phyloP scores from a whole-genome alignment of 2,888 invertebrate genomes.

The Acrobeloides nanus region DNA sequence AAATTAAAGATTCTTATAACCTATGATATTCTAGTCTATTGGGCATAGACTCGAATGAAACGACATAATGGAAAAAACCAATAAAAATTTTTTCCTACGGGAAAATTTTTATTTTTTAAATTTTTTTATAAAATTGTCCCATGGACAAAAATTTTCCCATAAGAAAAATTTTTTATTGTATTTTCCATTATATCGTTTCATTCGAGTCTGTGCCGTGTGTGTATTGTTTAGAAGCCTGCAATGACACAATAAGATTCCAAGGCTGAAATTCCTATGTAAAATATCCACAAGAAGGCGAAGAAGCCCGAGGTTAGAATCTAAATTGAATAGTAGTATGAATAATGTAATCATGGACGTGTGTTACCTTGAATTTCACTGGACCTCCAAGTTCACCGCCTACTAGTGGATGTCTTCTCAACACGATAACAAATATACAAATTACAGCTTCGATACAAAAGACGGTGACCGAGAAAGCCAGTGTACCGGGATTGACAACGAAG shows the following conservation, averaged over 20 bases:
- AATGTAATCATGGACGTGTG: constrained; percentile 3
- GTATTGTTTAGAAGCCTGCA: constrained; percentile 65
- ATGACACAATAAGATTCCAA: constrained; percentile 88
- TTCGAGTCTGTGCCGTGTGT: too few relatives aligned
- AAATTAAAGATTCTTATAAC: too few relatives aligned
- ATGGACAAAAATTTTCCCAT: too few relatives aligned
- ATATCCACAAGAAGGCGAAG: constrained; percentile 79
- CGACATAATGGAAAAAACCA: too few relatives aligned
- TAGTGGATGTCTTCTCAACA: constrained; percentile 36
- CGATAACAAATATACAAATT: constrained; percentile 46
- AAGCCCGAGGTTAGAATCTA: constrained; percentile 66
- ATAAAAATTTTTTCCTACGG: too few relatives aligned
- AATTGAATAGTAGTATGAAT: neutral
- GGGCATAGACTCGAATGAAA: too few relatives aligned
- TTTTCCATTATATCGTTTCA: too few relatives aligned
- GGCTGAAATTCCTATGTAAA: constrained; percentile 83
- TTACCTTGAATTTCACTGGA: constrained; percentile 37
- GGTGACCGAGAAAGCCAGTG: constrained; percentile 93
- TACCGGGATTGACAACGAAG: constrained; percentile 63
- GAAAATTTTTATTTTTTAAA: too few relatives aligned
- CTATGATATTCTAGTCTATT: too few relatives aligned
- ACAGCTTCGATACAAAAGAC: constrained; percentile 68
- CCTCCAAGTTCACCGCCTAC: constrained; percentile 52
- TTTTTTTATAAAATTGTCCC: too few relatives aligned
- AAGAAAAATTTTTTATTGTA: too few relatives aligned